Conservation (phyloP, 1,140 invertebrate species). For the Pseudomyrmex gracilis region DNA sequence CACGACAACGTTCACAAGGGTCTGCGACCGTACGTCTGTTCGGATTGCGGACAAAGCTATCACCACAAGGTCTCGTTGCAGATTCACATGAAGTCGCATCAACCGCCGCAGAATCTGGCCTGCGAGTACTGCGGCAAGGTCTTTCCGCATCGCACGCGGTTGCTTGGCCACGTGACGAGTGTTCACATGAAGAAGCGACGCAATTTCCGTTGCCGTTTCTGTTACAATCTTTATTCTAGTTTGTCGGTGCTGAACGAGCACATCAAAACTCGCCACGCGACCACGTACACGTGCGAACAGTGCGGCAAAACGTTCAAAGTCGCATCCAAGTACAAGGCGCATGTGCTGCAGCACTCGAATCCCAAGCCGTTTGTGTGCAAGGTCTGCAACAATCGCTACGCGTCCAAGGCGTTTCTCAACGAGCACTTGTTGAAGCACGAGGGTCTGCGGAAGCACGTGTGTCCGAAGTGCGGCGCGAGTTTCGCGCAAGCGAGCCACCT, state of each 20-base stretch:
- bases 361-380: conserved; percentile 83
- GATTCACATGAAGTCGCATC: conserved; percentile 84
- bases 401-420: conserved; percentile 84
- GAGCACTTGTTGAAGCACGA: conserved; percentile 84
- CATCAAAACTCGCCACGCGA: conserved; percentile 83
- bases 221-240: conserved; percentile 85
- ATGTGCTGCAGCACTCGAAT: conserved; percentile 83
- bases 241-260: conserved; percentile 83
- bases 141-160: conserved; percentile 83
- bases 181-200: conserved; percentile 84
- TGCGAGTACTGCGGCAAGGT: conserved; percentile 85
- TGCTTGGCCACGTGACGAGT: conserved; percentile 83
- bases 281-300: conserved; percentile 83
- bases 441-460: conserved; percentile 83
- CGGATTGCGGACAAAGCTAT: conserved; percentile 83
- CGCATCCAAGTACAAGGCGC: conserved; percentile 82
- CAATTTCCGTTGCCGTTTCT: conserved; percentile 84
- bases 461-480: conserved; percentile 82
- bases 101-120: conserved; percentile 84
- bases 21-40: conserved; percentile 82
- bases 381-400: conserved; percentile 84
- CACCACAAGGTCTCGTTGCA: conserved; percentile 85
- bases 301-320: conserved; percentile 84
- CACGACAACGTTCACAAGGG: conserved; percentile 85
- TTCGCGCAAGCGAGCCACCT: conserved; percentile 84